These are phyloP conservation scores for Diacarnus erythraeanus DNA, from an alignment of 37 sponge, comb jelly and placozoan genomes.

Conservation along the genomic window DNA sequence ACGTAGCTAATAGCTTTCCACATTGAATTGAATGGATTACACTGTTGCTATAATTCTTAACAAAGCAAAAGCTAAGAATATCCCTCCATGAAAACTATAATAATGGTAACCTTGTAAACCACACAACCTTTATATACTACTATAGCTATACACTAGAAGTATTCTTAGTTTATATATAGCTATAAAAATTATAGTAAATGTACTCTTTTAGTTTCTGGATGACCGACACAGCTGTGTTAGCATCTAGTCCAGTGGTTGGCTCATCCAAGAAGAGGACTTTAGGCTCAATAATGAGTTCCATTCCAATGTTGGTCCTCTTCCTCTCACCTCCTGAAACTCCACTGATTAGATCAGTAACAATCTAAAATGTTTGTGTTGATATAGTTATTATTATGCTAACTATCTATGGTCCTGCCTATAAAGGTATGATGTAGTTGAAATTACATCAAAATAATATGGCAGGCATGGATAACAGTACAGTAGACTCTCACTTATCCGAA, in stretches of 20 bases:
- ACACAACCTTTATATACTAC: background rate
- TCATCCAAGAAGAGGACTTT: constrained; percentile 86
- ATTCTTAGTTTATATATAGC: background rate
- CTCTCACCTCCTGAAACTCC: constrained; percentile 91
- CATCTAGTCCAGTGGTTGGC: constrained; percentile 90
- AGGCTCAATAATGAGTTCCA: constrained; percentile 89
- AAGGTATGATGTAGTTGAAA: no score
- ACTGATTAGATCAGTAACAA: constrained; percentile 78
- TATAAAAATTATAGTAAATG: background rate
- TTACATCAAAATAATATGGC: no score
- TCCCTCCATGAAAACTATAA: no score
- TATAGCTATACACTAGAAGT: background rate
- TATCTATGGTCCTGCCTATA: no score
- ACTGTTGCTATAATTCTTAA: no score
- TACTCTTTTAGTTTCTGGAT: constrained; percentile 71
- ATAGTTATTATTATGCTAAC: no score
- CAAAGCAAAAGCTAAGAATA: no score
- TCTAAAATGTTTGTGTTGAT: no score
- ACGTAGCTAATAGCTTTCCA: no score
- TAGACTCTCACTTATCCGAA: no score
- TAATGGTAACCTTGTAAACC: background rate
- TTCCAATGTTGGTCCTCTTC: constrained; percentile 90
- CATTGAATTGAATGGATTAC: no score
- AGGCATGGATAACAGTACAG: no score
- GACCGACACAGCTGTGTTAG: constrained; percentile 80